Conservation (phyloP, 2,113 vertebrate genomes). For the Fukomys damarensis region DNA sequence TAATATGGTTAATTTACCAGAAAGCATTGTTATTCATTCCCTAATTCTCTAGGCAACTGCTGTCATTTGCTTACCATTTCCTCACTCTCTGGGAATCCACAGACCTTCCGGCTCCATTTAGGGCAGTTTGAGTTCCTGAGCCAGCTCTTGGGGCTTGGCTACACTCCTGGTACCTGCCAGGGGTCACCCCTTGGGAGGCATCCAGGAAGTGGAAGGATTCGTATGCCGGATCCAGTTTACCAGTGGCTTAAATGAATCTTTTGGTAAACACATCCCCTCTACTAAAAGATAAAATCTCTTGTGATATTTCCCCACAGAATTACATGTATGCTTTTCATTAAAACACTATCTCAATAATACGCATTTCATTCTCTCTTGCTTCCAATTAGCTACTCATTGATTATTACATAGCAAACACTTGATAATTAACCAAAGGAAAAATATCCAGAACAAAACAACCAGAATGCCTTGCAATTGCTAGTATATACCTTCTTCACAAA, state of each 20-base stretch:
- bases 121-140: constrained; percentile 20
- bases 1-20: constrained; percentile 79
- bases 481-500: constrained; percentile 50
- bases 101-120: constrained; percentile 12
- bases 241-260: constrained; percentile 76
- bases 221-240: constrained; percentile 68
- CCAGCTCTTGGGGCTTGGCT: background rate
- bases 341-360: constrained; percentile 84
- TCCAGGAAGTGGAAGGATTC: constrained; percentile 75
- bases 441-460: constrained; percentile 36
- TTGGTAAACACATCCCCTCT: constrained; percentile 73
- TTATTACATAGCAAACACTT: constrained; percentile 78
- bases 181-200: constrained; percentile 37
- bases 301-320: constrained; percentile 83
- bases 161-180: constrained; percentile 67
- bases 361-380: constrained; percentile 81
- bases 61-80: constrained; percentile 67
- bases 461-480: background rate
- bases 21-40: constrained; percentile 73
- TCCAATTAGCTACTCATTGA: constrained; percentile 86
- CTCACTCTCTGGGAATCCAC: background rate
- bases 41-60: constrained; percentile 48
- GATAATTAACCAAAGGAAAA: constrained; percentile 80
- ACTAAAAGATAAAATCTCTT: constrained; percentile 66
- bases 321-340: constrained; percentile 83